Evolutionary conservation across 2,888 invertebrate species (phyloP).

Genomic region (Aproaerema taeniolella): DNA sequence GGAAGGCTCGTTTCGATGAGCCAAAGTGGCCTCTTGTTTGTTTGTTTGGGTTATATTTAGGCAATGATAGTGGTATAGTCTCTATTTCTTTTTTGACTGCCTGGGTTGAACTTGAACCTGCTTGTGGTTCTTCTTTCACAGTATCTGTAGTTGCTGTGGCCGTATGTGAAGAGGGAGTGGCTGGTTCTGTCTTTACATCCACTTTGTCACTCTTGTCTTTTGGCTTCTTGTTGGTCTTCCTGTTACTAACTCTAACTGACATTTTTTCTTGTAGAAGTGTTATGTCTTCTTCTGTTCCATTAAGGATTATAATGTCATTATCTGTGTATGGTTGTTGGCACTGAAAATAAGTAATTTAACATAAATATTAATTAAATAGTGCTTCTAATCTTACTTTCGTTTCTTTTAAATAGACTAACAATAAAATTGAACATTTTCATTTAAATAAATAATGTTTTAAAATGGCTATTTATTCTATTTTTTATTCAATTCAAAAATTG

Average conservation of each 20-base stretch:
- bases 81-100: conserved; percentile 61
- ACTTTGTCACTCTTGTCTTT: conserved; percentile 45
- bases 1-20: conserved; percentile 54
- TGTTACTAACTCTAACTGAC: conserved; percentile 81
- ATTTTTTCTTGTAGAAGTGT: conserved; percentile 80
- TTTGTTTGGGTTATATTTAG: conserved; percentile 64
- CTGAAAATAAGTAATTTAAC: conserved; percentile 48
- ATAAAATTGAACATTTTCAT: neutral
- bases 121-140: conserved; percentile 53
- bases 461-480: no score
- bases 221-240: conserved; percentile 82
- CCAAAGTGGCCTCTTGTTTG: conserved; percentile 63
- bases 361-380: conserved; percentile 6
- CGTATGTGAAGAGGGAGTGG: conserved; percentile 27
- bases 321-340: conserved; percentile 88
- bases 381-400: neutral
- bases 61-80: conserved; percentile 62
- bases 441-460: neutral
- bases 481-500: no score
- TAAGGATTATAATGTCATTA: conserved; percentile 91
- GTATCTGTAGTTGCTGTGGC: conserved; percentile 26
- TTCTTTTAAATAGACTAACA: neutral
- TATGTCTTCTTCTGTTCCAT: conserved; percentile 89
- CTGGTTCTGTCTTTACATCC: conserved; percentile 38
- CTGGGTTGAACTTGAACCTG: conserved; percentile 45